Base-by-base conservation (phyloP, 2,797 vertebrate species). In the Falco cherrug region DNA sequence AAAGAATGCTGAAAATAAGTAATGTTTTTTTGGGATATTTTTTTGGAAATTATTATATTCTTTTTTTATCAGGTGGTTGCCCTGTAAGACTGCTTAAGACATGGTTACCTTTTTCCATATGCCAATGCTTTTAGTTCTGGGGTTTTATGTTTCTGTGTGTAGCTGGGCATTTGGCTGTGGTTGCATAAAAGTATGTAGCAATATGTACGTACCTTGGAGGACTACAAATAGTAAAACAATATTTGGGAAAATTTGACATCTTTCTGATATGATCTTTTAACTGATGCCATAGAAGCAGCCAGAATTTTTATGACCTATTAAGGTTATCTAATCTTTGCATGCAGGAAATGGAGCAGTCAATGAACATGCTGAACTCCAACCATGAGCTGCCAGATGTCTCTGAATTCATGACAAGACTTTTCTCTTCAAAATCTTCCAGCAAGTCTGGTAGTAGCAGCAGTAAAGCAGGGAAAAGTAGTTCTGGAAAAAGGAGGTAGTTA, bases 311-410 rank as follows among this genome's bases (percentile, higher is more conserved):
- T 6, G 5, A n/a, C 4, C 43, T 96, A 29, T 71, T 82, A 84
- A 89, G 11, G 15, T 83, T 67, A 53, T 89, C 70, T 91, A 39
- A 51, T 95, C 63, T 97, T 90, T 95, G 22, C 80, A 39, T 94
- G 53, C 98, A 99, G 99, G 99, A 99, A 98, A 99, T 99, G 99
- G 99, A 99, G 91, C 99, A 99, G 97, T 99, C 99, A 64, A 99
- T 99, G 99, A 99, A 99, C 97, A 99, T 99, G 99, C 97, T 99
- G 97, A 99, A 99, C 98, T 99, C 99, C 93, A 99, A 99, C 98
- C 99, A 99, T 2, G 99, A 99, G 95, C 98, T 99, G 65, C 99
- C 99, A 45, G 99, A 99, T 89, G 99, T 99, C 79, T 99, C 99
- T 8, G 99, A 99, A 96, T 99, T 99, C 95, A 99, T 99, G 99